Evolutionary conservation across 37 sponge, comb jelly and placozoan species (phyloP).

Genomic region (Eunapius fragilis): DNA sequence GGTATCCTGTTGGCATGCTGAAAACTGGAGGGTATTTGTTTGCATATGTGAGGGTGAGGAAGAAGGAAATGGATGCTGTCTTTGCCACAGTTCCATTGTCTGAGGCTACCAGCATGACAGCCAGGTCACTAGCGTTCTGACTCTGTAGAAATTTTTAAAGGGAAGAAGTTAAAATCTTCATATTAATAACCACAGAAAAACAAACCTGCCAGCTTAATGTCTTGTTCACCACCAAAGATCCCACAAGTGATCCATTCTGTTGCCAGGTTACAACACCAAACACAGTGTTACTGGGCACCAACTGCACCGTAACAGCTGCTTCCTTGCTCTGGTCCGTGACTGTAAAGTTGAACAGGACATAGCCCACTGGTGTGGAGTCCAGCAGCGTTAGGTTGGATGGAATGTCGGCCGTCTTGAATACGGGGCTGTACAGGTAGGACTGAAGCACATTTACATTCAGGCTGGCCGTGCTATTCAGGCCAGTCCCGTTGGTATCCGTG

Average conservation of each 20-base stretch:
- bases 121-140: neutral
- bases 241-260: conserved; percentile 1
- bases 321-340: conserved; percentile 34
- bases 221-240: conserved; percentile 9
- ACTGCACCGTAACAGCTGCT: conserved; percentile 10
- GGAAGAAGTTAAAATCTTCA: no score
- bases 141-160: neutral
- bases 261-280: conserved; percentile 12
- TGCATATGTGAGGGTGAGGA: conserved; percentile 32
- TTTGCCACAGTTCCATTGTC: conserved; percentile 40
- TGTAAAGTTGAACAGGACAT: conserved; percentile 26
- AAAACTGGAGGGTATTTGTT: conserved; percentile 54
- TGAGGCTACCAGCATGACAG: conserved; percentile 16
- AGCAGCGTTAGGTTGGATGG: conserved; percentile 13
- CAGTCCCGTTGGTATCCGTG: conserved; percentile 14
- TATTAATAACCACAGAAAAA: neutral
- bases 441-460: conserved; percentile 34
- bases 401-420: neutral
- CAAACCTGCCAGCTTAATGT: conserved; percentile 51
- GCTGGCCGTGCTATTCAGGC: neutral
- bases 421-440: conserved; percentile 38
- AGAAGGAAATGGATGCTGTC: conserved; percentile 2
- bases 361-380: conserved; percentile 25
- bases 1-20: neutral
- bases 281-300: conserved; percentile 2